Base-by-base conservation (phyloP, 2,797 vertebrate genomes). In the Pterois miles region DNA sequence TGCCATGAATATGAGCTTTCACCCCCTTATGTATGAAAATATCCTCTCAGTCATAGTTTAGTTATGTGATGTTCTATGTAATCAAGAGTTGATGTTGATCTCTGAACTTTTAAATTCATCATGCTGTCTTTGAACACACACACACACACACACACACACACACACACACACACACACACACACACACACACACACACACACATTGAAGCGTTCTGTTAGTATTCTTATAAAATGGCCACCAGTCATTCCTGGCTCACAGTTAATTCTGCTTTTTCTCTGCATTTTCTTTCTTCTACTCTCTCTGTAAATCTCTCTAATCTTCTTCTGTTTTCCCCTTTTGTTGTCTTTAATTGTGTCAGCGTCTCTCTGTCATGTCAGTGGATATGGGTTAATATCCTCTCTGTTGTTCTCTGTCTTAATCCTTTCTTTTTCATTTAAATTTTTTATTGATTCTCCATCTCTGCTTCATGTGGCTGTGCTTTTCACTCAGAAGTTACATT, bases 401-500 rank as follows among this genome's bases (percentile, higher is more conserved):
- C 43, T 13, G 6, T 40, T 14, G 1, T 18, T 56, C 27, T 29
- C 18, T 16, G 5, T 65, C 48, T 36, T 54, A 46, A 57, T 57
- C 75, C 40, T 79, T 33, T 68, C 38, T 63, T 82, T 85, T 68
- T 85, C 71, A 72, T 76, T 56, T 56, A 33, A 40, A 46, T 3
- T 31, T 81, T 83, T 88, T 81, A 81, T 56, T 78, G 71, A 84
- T 64, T 57, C 58, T 53, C 31, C 50, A 20, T 71, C 63, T 73
- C 80, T 66, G 74, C 78, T 57, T 81, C 75, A 83, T 82, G 60
- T 78, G 43, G 71, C 73, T 14, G 27, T 64, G 81, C 40, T 83
- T 88, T 86, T 70, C 53, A 71, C 81, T 72, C 57, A 52, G 38
- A 27, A 18, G 25, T 10, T 46, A 34, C 23, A 48, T 56, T 70